Conservation (phyloP, 2,888 invertebrate genomes). For the Ommatoiulus sabulosus region DNA sequence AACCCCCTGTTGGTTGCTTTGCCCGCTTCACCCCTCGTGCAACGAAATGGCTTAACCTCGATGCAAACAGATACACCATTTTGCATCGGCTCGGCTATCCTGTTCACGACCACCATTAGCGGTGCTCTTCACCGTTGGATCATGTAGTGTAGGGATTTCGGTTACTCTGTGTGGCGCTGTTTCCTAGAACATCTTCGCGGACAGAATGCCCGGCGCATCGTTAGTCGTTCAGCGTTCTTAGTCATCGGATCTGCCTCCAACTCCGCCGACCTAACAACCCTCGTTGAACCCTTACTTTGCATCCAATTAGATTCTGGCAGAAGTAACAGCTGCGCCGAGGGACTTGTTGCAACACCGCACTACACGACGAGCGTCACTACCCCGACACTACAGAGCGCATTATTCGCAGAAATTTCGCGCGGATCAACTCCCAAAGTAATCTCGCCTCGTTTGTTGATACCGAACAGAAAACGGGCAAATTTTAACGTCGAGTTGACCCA, state of each 20-base stretch:
- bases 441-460: no score
- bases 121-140: not conserved
- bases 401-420: not conserved
- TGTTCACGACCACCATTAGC: constrained; percentile 12
- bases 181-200: not conserved
- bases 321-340: not conserved
- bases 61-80: constrained; percentile 44
- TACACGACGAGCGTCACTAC: not conserved
- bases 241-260: not conserved
- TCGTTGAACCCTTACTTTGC: not conserved
- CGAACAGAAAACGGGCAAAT: no score
- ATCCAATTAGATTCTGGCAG: not conserved
- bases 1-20: not conserved
- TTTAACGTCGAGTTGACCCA: no score
- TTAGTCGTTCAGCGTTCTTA: not conserved
- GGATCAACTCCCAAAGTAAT: not conserved
- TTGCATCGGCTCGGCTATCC: constrained; percentile 1
- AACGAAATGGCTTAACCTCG: constrained; percentile 20
- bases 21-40: not conserved
- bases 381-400: not conserved
- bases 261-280: not conserved
- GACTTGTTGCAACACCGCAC: constrained; percentile 25
- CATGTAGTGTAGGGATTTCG: not conserved
- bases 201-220: no score
- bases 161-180: not conserved